Conservation (phyloP, 2,113 vertebrate genomes). For the Muntiacus reevesi region DNA sequence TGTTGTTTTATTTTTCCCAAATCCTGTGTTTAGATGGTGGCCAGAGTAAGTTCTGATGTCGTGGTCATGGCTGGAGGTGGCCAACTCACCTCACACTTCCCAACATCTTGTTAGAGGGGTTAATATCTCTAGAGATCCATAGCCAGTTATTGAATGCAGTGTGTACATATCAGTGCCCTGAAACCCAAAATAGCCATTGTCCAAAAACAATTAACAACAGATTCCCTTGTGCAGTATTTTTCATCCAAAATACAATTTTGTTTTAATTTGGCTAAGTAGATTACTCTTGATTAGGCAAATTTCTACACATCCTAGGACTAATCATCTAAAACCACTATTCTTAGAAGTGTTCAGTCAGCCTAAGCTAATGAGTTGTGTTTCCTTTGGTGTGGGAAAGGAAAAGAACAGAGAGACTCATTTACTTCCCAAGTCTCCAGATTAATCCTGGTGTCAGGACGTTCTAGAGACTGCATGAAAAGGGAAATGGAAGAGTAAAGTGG, state of each 20-base stretch:
- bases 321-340: not conserved
- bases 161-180: not conserved
- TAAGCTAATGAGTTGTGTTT: not conserved
- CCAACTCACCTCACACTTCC: not conserved
- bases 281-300: not conserved
- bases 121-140: not conserved
- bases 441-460: not conserved
- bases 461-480: not conserved
- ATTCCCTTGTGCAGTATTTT: not conserved
- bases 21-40: not conserved
- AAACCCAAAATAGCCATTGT: not conserved
- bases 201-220: not conserved
- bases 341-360: not conserved
- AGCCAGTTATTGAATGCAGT: not conserved
- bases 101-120: not conserved
- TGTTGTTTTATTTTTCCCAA: not conserved
- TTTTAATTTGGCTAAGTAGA: not conserved
- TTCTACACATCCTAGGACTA: not conserved
- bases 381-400: not conserved
- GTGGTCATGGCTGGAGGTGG: not conserved
- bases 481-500: not conserved
- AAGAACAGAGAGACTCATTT: not conserved
- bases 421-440: not conserved
- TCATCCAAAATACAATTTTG: slow-evolving; percentile 2
- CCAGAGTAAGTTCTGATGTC: not conserved